Evolutionary conservation across 2,888 invertebrate species (phyloP).

Genomic region (Pseudoips prasinana): DNA sequence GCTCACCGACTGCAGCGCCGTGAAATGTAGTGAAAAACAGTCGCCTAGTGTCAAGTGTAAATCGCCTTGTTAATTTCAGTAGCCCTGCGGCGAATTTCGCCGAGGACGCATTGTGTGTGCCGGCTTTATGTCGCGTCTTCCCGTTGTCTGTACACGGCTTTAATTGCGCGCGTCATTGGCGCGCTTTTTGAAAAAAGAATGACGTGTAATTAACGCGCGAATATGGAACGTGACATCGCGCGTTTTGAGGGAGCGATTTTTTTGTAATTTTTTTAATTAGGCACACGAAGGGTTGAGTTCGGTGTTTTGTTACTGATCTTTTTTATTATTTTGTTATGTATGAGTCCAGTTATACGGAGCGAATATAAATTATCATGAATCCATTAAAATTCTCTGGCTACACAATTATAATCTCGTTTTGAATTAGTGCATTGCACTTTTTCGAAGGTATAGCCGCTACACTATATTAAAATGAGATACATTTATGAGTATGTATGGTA

Average conservation of each 20-base stretch:
- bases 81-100: constrained; percentile 80
- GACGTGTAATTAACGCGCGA: constrained; percentile 82
- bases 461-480: too few relatives aligned
- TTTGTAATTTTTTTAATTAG: constrained; percentile 78
- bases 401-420: too few relatives aligned
- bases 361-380: constrained; percentile 30
- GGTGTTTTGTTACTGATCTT: constrained; percentile 34
- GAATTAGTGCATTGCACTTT: too few relatives aligned
- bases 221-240: constrained; percentile 81
- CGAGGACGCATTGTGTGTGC: constrained; percentile 79
- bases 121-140: constrained; percentile 80
- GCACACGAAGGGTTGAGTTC: constrained; percentile 43
- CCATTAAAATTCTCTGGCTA: constrained; percentile 18
- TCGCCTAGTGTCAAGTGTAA: constrained; percentile 79
- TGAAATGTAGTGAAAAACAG: constrained; percentile 74
- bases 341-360: constrained; percentile 21
- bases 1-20: constrained; percentile 43
- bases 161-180: constrained; percentile 82
- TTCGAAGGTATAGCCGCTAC: too few relatives aligned
- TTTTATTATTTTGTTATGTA: constrained; percentile 31
- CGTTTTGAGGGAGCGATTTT: constrained; percentile 73
- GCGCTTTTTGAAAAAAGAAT: constrained; percentile 81
- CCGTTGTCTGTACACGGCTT: constrained; percentile 80
- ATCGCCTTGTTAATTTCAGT: constrained; percentile 82
- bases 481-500: too few relatives aligned